Conservation (phyloP, 2,888 invertebrate species). For the Sphinx pinastri region DNA sequence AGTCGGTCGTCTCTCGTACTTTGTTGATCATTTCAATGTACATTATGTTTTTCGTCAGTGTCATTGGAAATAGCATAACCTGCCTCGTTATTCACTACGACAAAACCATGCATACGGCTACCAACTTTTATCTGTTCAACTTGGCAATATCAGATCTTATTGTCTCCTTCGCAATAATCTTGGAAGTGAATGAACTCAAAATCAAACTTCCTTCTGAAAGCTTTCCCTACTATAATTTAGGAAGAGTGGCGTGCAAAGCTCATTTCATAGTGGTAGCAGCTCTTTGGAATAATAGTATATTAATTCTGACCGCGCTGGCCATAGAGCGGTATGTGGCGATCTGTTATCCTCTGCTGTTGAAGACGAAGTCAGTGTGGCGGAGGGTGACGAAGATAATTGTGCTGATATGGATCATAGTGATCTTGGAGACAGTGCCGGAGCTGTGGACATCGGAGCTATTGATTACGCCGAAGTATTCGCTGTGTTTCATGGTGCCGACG, state of each 20-base stretch:
- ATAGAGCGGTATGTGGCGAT: slow-evolving; percentile 65
- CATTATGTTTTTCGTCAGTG: slow-evolving; percentile 52
- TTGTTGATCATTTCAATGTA: slow-evolving; percentile 40
- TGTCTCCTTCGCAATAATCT: slow-evolving; percentile 58
- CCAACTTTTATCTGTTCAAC: slow-evolving; percentile 71
- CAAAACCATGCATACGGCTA: slow-evolving; percentile 69
- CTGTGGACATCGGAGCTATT: slow-evolving; percentile 54
- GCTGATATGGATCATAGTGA: slow-evolving; percentile 56
- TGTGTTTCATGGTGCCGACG: slow-evolving; percentile 58
- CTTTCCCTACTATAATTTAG: slow-evolving; percentile 42
- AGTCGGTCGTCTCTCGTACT: slow-evolving; percentile 43
- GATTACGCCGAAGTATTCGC: slow-evolving; percentile 43
- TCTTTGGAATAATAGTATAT: slow-evolving; percentile 61
- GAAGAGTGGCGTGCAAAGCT: slow-evolving; percentile 53
- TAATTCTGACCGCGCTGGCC: slow-evolving; percentile 62
- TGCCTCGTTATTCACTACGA: slow-evolving; percentile 70
- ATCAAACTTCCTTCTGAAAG: slow-evolving; percentile 39
- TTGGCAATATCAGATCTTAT: slow-evolving; percentile 70
- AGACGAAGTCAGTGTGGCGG: slow-evolving; percentile 50
- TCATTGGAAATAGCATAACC: slow-evolving; percentile 68
- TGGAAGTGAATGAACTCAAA: slow-evolving; percentile 50
- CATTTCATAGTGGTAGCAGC: slow-evolving; percentile 56
- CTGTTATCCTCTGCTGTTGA: slow-evolving; percentile 56
- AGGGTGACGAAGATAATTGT: slow-evolving; percentile 58
- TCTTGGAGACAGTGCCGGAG: slow-evolving; percentile 57